Conservation (phyloP, 2,113 vertebrate species). For the Pogonocichla stellata region DNA sequence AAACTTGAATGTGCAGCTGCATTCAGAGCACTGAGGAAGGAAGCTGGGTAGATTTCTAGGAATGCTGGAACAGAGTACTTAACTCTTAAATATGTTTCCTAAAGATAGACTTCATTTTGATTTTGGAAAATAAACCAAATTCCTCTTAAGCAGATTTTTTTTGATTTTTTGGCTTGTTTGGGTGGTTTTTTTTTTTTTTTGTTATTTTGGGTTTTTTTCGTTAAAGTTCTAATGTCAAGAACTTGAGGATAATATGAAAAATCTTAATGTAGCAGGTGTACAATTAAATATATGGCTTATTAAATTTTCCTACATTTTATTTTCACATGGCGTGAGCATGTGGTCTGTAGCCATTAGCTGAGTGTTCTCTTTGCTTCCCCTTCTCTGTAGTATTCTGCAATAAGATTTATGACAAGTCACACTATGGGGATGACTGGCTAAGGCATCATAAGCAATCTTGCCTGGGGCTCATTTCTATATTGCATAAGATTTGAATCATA, state of each 20-base stretch:
- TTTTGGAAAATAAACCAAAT: background rate
- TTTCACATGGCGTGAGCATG: background rate
- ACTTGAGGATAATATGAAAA: background rate
- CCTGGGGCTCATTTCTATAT: conserved; percentile 38
- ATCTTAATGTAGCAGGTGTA: background rate
- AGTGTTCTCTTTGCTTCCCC: background rate
- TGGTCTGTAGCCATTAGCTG: background rate
- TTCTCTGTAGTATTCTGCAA: background rate
- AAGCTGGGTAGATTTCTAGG: conserved; percentile 2
- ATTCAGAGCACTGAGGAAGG: background rate
- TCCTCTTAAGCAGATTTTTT: background rate
- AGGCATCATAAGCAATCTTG: conserved; percentile 21
- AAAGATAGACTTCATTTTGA: background rate
- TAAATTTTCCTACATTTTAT: background rate
- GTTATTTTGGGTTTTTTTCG: background rate
- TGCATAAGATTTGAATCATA: conserved; percentile 34
- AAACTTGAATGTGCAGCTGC: background rate
- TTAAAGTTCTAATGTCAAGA: background rate
- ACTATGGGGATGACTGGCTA: background rate
- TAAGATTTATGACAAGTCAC: background rate
- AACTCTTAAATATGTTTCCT: conserved; percentile 18
- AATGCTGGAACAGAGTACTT: background rate
- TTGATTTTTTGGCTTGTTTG: background rate
- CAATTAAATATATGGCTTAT: background rate
- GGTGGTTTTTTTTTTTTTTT: background rate